Conservation (phyloP, 2,888 invertebrate genomes). For the Stratiomys singularior region DNA sequence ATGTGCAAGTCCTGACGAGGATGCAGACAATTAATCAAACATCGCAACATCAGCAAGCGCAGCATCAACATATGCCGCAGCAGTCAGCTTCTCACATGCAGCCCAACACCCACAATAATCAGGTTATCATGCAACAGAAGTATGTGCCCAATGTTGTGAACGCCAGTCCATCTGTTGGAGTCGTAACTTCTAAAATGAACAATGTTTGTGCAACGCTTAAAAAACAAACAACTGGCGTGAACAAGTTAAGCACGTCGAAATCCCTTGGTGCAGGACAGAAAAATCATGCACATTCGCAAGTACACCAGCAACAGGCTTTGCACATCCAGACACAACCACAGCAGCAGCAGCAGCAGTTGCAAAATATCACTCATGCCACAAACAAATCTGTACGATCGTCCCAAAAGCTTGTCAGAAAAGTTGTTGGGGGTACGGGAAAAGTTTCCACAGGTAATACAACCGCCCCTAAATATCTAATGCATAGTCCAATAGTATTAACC, state of each 20-base stretch:
- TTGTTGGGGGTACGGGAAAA: conserved; percentile 53
- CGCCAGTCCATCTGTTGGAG: conserved; percentile 35
- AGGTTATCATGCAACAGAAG: conserved; percentile 57
- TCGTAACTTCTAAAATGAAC: conserved; percentile 41
- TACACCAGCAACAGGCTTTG: too few relatives aligned
- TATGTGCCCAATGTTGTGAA: conserved; percentile 54
- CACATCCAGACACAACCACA: too few relatives aligned
- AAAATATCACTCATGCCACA: conserved; percentile 52
- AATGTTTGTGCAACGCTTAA: conserved; percentile 59
- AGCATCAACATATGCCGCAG: conserved; percentile 53
- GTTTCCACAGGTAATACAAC: not conserved
- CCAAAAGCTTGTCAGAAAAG: conserved; percentile 62
- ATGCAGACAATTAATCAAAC: conserved; percentile 56
- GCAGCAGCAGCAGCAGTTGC: conserved; percentile 36
- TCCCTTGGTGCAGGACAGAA: not conserved
- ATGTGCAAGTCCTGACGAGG: conserved; percentile 61
- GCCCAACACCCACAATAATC: conserved; percentile 46
- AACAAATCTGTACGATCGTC: conserved; percentile 54
- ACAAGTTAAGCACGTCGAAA: conserved; percentile 35
- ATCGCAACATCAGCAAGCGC: conserved; percentile 51
- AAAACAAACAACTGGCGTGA: conserved; percentile 53
- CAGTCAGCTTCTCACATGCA: conserved; percentile 49
- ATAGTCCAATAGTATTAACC: conserved; percentile 54
- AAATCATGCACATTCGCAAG: not conserved
- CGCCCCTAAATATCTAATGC: conserved; percentile 58